Percentiles rank a stretch among this genome's conserved stretches.
Evolutionary conservation across 2,888 invertebrate genomes (phyloP).

Genomic region (Allacma fusca): DNA sequence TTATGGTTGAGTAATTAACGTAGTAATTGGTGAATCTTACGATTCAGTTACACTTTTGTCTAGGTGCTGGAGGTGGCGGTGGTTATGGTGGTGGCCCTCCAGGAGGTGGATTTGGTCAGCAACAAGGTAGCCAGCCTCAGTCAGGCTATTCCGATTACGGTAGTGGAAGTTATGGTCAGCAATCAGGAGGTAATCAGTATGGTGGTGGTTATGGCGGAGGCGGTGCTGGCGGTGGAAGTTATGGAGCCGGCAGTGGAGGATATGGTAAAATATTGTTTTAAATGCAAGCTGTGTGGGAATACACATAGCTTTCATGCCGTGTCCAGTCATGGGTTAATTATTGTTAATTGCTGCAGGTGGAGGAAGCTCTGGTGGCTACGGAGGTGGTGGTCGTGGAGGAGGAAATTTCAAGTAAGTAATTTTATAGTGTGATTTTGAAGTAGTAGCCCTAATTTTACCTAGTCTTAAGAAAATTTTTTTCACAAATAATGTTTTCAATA

Average conservation of each 20-base stretch:
- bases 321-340: too few species aligned
- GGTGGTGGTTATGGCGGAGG: slow-evolving; percentile 37
- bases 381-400: slow-evolving; percentile 40
- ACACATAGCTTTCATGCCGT: too few species aligned
- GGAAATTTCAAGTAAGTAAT: slow-evolving; percentile 43
- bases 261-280: slow-evolving; percentile 21
- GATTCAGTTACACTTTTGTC: not conserved
- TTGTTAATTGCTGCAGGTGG: slow-evolving; percentile 5
- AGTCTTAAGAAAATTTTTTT: not conserved
- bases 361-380: slow-evolving; percentile 23
- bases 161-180: slow-evolving; percentile 37
- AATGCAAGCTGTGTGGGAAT: too few species aligned
- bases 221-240: slow-evolving; percentile 35
- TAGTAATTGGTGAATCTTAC: not conserved
- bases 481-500: not conserved
- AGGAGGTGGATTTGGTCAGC: slow-evolving; percentile 30
- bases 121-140: slow-evolving; percentile 17
- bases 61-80: slow-evolving; percentile 16
- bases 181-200: slow-evolving; percentile 33
- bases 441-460: not conserved
- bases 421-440: not conserved
- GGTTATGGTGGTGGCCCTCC: slow-evolving; percentile 36
- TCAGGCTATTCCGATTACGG: slow-evolving; percentile 39
- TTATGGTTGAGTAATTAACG: too few species aligned
- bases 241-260: slow-evolving; percentile 28